Conservation (phyloP, 2,888 invertebrate genomes). For the Pterostichus niger region DNA sequence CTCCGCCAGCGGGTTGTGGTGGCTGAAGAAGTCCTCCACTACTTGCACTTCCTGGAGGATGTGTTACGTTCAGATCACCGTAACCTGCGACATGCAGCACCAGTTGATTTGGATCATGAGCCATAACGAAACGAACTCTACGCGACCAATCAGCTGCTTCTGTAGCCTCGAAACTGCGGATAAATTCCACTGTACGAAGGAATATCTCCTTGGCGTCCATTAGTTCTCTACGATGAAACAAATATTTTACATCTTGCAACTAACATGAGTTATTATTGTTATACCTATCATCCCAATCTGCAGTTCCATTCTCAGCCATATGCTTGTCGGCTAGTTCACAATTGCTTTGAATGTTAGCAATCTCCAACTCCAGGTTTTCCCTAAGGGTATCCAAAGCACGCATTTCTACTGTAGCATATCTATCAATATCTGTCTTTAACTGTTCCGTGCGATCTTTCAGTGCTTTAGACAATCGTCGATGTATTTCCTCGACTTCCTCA, state of each 20-base stretch:
- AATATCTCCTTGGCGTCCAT: conserved; percentile 98
- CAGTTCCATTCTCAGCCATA: conserved; percentile 87
- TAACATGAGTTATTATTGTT: background rate
- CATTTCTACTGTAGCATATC: conserved; percentile 93
- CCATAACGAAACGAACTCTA: conserved; percentile 91
- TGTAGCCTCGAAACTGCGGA: conserved; percentile 92
- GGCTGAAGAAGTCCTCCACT: conserved; percentile 76
- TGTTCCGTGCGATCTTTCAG: conserved; percentile 94
- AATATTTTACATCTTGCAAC: background rate
- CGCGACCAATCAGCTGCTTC: conserved; percentile 94
- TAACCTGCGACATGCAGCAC: conserved; percentile 93
- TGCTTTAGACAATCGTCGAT: conserved; percentile 91
- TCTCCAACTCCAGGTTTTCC: conserved; percentile 96
- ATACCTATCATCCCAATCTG: conserved; percentile 92
- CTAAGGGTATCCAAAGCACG: conserved; percentile 91
- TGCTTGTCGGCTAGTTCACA: conserved; percentile 97
- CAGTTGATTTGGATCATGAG: conserved; percentile 94
- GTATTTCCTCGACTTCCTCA: conserved; percentile 96
- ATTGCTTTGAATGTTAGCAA: conserved; percentile 96
- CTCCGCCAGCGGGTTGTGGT: conserved; percentile 80
- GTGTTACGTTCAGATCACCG: conserved; percentile 92
- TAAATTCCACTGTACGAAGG: conserved; percentile 96
- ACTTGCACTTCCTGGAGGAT: conserved; percentile 78
- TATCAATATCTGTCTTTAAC: conserved; percentile 93
- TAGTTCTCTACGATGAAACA: conserved; percentile 79